A percentile compares a stretch with the other conserved stretches of the same genome.
These are phyloP conservation scores for Sepioteuthis lessoniana DNA, from an alignment of 2,888 invertebrate genomes.

Conservation along the genomic window DNA sequence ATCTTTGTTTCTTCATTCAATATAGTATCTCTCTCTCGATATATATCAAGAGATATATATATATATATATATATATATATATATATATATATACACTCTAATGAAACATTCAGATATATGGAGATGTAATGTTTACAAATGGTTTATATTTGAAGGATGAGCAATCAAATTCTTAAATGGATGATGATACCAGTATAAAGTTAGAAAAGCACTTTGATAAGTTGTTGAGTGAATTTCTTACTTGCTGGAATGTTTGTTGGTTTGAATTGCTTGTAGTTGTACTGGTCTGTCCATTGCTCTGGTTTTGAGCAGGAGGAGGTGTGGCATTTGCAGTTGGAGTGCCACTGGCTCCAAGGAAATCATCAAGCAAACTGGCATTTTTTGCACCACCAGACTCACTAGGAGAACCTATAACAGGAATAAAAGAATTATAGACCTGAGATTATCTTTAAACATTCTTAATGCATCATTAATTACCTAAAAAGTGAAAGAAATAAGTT, in stretches of 20 bases:
- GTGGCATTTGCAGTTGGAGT: slow-evolving; percentile 51
- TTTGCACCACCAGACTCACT: slow-evolving; percentile 52
- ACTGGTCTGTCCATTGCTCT: neutral
- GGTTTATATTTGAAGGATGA: too few species aligned
- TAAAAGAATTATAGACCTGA: neutral
- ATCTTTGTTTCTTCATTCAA: too few species aligned
- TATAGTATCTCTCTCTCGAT: too few species aligned
- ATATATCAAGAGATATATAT: too few species aligned
- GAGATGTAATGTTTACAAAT: too few species aligned
- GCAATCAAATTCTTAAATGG: too few species aligned
- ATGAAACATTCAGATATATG: too few species aligned
- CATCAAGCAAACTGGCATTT: slow-evolving; percentile 53
- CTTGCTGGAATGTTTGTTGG: slow-evolving; percentile 49
- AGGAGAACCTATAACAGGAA: slow-evolving; percentile 43
- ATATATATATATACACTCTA: too few species aligned
- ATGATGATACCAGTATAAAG: too few species aligned
- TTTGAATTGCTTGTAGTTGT: neutral
- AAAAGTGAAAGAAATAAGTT: too few species aligned
- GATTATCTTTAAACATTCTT: neutral
- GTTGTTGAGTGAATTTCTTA: neutral
- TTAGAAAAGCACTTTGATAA: neutral
- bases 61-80: too few species aligned
- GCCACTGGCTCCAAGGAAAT: slow-evolving; percentile 54
- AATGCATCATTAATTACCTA: neutral
- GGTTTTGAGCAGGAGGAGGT: neutral